Percentiles rank a stretch among this genome's conserved stretches.
Evolutionary conservation across 2,888 invertebrate species (phyloP).

Genomic region (Alcis repandata): DNA sequence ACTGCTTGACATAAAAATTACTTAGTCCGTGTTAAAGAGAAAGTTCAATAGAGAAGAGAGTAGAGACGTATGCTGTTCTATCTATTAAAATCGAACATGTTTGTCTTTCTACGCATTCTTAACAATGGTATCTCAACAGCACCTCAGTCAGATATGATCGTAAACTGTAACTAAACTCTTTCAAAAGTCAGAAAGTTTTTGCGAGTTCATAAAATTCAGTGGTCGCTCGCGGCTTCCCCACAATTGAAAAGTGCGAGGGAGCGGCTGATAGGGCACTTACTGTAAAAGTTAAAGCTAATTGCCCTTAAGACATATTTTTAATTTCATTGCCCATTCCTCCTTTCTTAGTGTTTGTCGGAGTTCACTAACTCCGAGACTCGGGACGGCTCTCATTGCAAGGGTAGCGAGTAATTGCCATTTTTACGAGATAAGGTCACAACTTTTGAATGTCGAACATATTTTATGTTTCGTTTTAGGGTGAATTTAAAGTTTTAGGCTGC

Average conservation of each 20-base stretch:
- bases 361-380: conserved; percentile 69
- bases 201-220: conserved; percentile 84
- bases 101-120: neutral
- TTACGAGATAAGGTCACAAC: conserved; percentile 84
- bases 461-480: conserved; percentile 67
- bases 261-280: conserved; percentile 84
- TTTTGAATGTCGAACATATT: conserved; percentile 83
- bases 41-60: too few relatives aligned
- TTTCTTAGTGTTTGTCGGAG: conserved; percentile 81
- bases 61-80: too few relatives aligned
- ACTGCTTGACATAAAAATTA: too few relatives aligned
- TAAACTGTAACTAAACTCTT: conserved; percentile 66
- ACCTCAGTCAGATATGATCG: conserved; percentile 31
- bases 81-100: neutral
- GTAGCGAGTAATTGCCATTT: conserved; percentile 83
- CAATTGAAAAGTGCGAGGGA: conserved; percentile 84
- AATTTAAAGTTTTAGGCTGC: conserved; percentile 36
- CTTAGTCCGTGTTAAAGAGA: too few relatives aligned
- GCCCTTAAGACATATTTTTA: conserved; percentile 88
- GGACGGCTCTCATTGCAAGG: conserved; percentile 71
- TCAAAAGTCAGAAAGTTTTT: conserved; percentile 74
- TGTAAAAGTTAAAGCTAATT: conserved; percentile 87
- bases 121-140: neutral
- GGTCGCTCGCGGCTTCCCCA: conserved; percentile 75
- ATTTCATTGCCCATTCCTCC: conserved; percentile 86